Base-by-base conservation (phyloP, 1,140 invertebrate species). In the Sitobion miscanthi region DNA sequence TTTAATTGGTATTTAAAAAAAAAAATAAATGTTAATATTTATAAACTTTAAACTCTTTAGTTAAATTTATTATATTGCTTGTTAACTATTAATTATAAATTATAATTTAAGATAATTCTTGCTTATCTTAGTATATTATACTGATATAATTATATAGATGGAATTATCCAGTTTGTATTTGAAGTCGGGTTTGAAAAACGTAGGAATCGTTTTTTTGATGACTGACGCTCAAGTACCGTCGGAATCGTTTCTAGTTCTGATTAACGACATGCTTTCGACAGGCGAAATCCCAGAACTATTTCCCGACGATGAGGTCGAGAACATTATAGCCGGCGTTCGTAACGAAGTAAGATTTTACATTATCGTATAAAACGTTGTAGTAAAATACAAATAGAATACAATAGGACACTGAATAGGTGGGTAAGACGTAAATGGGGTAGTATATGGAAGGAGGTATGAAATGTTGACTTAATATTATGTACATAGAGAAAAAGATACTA, bases 231-330 rank as follows among this genome's bases (percentile, higher is more conserved):
- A 99, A 96, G 98, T 99, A 25, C 97, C 98, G 1, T 99, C 99
- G 95, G 99, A 99, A 96, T 97, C 98, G 94, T 99, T 99, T 95
- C 95, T 99, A 77, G 99, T 99, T 30, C 96, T 99, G 17, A 99
- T 99, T 91, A 99, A 99, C 95, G 99, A 99, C 95, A 97, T 99
- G 96, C 95, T 99, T 69, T 98, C 98, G 35, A 98, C 98, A 54
- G 99, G 99, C 69, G 99, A 99, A 96, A 98, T 99, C 88, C 98
- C 98, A 20, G 98, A 99, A 95, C 96, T 99, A 87, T 99, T 99
- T 95, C 97, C 98, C 23, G 98, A 99, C 95, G 99, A 99, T 95
- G 98, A 99, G 95, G 96, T 99, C 54, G 99, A 99, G 95, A 99
- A 99, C 95, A 98, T 99, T 93, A 98, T 99, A 94, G 97, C 96